phyloP scores from a whole-genome alignment of 2,113 vertebrate species.

The Ptyas mucosa region DNA sequence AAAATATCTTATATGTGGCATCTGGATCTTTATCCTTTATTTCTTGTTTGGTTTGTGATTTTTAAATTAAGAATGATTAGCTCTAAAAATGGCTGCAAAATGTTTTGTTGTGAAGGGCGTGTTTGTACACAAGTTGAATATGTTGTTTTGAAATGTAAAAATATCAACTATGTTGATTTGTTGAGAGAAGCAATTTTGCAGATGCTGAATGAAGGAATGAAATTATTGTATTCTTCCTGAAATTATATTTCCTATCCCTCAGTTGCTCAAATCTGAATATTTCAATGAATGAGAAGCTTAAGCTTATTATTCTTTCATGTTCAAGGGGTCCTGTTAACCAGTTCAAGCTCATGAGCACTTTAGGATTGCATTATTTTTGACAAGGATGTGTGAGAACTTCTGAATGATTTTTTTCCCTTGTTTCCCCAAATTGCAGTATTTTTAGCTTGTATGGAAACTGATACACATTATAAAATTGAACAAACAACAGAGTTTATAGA shows the following conservation, averaged over 20 bases:
- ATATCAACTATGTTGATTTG: slow-evolving; percentile 51
- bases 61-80: slow-evolving; percentile 59
- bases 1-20: slow-evolving; percentile 67
- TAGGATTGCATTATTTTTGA: slow-evolving; percentile 58
- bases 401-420: slow-evolving; percentile 60
- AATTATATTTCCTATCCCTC: slow-evolving; percentile 34
- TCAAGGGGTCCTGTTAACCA: slow-evolving; percentile 69
- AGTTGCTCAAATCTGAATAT: slow-evolving; percentile 51
- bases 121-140: slow-evolving; percentile 59
- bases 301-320: slow-evolving; percentile 59
- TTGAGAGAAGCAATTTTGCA: slow-evolving; percentile 39
- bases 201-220: slow-evolving; percentile 48
- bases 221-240: slow-evolving; percentile 47
- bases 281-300: slow-evolving; percentile 56
- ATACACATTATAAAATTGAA: neutral
- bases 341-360: slow-evolving; percentile 73
- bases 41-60: slow-evolving; percentile 65
- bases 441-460: neutral
- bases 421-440: neutral
- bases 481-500: neutral
- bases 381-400: slow-evolving; percentile 65
- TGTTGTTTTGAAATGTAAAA: slow-evolving; percentile 54
- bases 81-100: slow-evolving; percentile 57
- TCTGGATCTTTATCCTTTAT: slow-evolving; percentile 61
- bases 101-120: slow-evolving; percentile 54